Percentiles rank a stretch among this genome's conserved stretches.
These are phyloP conservation scores for Thumatha senex DNA, from an alignment of 2,888 invertebrate genomes.

Conservation along the genomic window DNA sequence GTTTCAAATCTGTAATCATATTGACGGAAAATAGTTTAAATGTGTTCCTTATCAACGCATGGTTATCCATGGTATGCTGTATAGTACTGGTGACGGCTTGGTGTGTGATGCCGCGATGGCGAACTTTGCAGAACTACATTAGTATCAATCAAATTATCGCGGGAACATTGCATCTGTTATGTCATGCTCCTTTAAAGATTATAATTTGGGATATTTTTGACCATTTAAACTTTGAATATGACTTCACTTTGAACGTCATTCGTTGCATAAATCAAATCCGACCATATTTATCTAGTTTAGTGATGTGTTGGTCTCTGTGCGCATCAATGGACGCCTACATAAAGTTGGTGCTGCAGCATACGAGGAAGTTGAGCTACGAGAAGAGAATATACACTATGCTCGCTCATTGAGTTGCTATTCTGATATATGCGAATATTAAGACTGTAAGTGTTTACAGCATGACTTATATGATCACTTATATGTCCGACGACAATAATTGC, in stretches of 20 bases:
- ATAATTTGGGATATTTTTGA: too few relatives aligned
- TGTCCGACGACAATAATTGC: conserved; percentile 8
- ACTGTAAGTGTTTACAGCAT: too few relatives aligned
- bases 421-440: not conserved
- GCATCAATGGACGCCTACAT: conserved; percentile 20
- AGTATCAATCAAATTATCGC: conserved; percentile 7
- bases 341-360: conserved; percentile 22
- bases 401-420: conserved; percentile 1
- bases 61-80: conserved; percentile 1
- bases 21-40: too few relatives aligned
- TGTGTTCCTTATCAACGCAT: too few relatives aligned
- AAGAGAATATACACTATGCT: conserved; percentile 18
- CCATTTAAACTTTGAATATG: too few relatives aligned
- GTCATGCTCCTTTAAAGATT: not conserved
- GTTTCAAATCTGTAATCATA: too few relatives aligned
- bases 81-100: conserved; percentile 5
- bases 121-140: conserved; percentile 10
- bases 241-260: too few relatives aligned
- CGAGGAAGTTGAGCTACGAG: conserved; percentile 17
- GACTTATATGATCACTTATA: not conserved
- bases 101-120: conserved; percentile 10
- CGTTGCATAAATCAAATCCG: not conserved
- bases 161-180: conserved; percentile 4
- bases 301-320: conserved; percentile 12
- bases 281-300: not conserved